Base-by-base conservation (phyloP, 2,888 invertebrate species). In the Tetrapedia diversipes region DNA sequence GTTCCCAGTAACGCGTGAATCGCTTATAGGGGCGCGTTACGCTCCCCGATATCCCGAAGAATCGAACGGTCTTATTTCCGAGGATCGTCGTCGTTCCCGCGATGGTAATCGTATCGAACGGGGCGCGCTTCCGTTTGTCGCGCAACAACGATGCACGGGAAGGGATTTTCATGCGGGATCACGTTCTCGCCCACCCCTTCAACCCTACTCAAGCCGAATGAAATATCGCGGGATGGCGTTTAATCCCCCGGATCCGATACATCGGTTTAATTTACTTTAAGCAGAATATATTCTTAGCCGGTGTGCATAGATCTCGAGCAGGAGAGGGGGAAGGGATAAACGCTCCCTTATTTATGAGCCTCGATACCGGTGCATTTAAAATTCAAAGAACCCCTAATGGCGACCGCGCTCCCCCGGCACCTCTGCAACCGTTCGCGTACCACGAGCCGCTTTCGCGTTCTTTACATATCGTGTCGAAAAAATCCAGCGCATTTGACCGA, bases 341-440 rank as follows among this genome's bases (percentile, higher is more conserved):
- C 60, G 67, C 65, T 72, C 43, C 32, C 56, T 79, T 81, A 83
- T 83, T 83, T 83, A 82, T 24, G 76, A 63, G 34, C n/a, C 16
- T 71, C 76, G 83, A 81, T 81, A 83, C 49, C 56, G 27, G 37
- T 22, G 45, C 47, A 82, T 83, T 83, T 83, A 80, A 82, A 83
- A 80, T 83, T 76, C 84, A 83, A 83, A 83, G 47, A n/a, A n/a
- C n/a, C n/a, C n/a, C n/a, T n/a, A n/a, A n/a, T n/a, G n/a, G n/a
- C n/a, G n/a, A n/a, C 53, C 32, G 47, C 56, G 47, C 41, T n/a
- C 7, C 16, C 4, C 57, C 51, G n/a, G 34, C 34, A 39, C 39
- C 32, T n/a, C n/a, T n/a, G n/a, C n/a, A n/a, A n/a, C n/a, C n/a
- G n/a, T n/a, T n/a, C n/a, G n/a, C n/a, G n/a, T n/a, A n/a, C n/a